Base-by-base conservation (phyloP, 2,113 vertebrate species). In the Capra hircus region DNA sequence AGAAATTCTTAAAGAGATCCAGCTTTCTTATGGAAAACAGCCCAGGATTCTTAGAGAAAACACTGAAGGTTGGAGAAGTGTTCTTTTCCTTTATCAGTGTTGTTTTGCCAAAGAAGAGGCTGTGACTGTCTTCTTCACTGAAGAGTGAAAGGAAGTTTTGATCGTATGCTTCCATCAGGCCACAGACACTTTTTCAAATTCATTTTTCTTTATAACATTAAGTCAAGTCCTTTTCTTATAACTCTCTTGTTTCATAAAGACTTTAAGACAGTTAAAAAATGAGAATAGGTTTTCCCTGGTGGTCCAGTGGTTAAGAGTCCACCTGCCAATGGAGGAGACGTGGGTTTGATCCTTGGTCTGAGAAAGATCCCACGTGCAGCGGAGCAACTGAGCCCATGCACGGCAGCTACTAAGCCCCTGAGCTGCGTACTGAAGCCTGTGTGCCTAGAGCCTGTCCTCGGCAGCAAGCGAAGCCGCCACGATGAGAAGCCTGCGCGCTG, bases 1-100 rank as follows among this genome's bases (percentile, higher is more conserved):
- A 86, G 53, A 96, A 62, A n/a, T 86, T 94, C 52, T 90, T 62
- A 67, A 97, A 88, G 64, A 83, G 78, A 83, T 62, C 48, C 82
- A 88, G 55, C 19, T 92, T 95, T 94, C 28, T 50, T 71, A 48
- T 23, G 62, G 83, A 92, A 48, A 91, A 88, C 6, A 64, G 33
- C 55, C 77, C 71, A 82, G 60, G 83, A 59, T 95, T 90, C 83
- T 84, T 45, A 67, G 94, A 91, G 83, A 81, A 96, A 84, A 64
- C 59, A 80, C 3, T 84, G 40, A 80, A 88, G 40, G n/a, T 36
- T 25, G 64, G 59, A 92, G 40, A 90, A 43, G 0, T 45, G 33
- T 71, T 55, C 78, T 88, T 94, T 92, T 40, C 21, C 50, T 90
- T 57, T 48, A 28, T 91, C 45, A 45, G n/a, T 50, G 7, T 36